Evolutionary conservation across 2,888 invertebrate genomes (phyloP).

Genomic region (Drosophila buzzatii): DNA sequence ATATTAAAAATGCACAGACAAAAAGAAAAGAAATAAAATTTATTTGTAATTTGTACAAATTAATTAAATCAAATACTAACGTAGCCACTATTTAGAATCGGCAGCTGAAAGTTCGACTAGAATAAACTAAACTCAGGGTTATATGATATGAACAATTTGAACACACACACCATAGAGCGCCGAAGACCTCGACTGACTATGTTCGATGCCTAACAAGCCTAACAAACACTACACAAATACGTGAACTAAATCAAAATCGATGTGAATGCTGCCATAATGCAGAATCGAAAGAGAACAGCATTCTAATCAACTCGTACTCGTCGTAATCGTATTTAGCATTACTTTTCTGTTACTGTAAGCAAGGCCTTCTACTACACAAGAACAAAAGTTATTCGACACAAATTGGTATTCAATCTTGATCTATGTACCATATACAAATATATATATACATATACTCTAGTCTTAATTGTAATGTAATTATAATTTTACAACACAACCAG

Average conservation of each 20-base stretch:
- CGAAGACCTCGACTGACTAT: not conserved
- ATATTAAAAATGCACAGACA: conserved; percentile 16
- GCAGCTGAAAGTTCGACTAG: conserved; percentile 60
- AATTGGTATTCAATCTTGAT: conserved; percentile 68
- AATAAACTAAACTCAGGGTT: conserved; percentile 73
- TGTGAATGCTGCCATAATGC: conserved; percentile 23
- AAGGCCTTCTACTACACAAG: conserved; percentile 50
- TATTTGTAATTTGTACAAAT: conserved; percentile 44
- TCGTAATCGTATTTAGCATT: conserved; percentile 50
- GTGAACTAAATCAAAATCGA: conserved; percentile 62
- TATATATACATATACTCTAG: conserved; percentile 63
- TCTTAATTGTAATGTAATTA: conserved; percentile 77
- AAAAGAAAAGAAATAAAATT: not conserved
- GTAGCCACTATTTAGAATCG: conserved; percentile 48
- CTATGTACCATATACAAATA: conserved; percentile 42
- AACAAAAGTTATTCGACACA: conserved; percentile 43
- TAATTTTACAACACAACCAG: conserved; percentile 64
- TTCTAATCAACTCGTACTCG: conserved; percentile 27
- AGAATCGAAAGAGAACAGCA: conserved; percentile 10
- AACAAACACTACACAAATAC: conserved; percentile 34
- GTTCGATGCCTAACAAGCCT: not conserved
- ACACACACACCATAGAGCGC: not conserved
- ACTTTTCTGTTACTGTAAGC: conserved; percentile 42
- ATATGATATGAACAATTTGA: conserved; percentile 27
- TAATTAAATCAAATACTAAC: conserved; percentile 57